phyloP scores from a whole-genome alignment of 2,113 vertebrate genomes.

The Zootoca vivipara region DNA sequence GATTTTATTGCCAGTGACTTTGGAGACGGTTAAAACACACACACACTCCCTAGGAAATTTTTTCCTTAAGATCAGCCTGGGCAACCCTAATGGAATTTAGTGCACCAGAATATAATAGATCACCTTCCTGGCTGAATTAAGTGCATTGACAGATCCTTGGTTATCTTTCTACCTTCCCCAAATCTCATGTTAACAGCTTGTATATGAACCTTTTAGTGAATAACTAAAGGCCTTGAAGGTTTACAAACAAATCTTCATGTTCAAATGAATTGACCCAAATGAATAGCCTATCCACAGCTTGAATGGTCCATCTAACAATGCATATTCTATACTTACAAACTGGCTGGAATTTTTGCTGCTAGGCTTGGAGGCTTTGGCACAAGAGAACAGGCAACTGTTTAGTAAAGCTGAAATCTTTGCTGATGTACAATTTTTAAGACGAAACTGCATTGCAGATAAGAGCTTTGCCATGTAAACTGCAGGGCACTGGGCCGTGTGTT shows the following conservation, averaged over 20 bases:
- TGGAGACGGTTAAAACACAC: background rate
- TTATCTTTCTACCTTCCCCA: background rate
- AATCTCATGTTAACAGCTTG: background rate
- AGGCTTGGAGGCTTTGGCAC: conserved; percentile 1
- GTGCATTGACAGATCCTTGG: background rate
- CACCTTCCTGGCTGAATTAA: background rate
- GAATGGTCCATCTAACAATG: background rate
- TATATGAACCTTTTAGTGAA: background rate
- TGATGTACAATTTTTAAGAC: background rate
- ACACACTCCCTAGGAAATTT: too few relatives aligned
- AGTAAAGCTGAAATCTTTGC: conserved; percentile 11
- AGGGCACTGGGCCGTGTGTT: background rate
- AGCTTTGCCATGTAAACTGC: background rate
- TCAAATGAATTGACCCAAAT: background rate
- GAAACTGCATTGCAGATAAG: background rate
- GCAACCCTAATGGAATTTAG: background rate
- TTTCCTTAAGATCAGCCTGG: background rate
- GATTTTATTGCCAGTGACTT: background rate
- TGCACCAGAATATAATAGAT: background rate
- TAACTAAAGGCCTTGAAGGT: background rate
- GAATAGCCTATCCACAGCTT: background rate
- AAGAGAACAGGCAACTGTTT: background rate
- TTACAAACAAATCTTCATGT: background rate
- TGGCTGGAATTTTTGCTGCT: conserved; percentile 6
- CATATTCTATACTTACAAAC: background rate